A percentile compares a stretch with the other conserved stretches of the same genome.
These are phyloP conservation scores for Lytechinus pictus DNA, from an alignment of 35 echinoderm and acorn worm species.

Conservation along the genomic window DNA sequence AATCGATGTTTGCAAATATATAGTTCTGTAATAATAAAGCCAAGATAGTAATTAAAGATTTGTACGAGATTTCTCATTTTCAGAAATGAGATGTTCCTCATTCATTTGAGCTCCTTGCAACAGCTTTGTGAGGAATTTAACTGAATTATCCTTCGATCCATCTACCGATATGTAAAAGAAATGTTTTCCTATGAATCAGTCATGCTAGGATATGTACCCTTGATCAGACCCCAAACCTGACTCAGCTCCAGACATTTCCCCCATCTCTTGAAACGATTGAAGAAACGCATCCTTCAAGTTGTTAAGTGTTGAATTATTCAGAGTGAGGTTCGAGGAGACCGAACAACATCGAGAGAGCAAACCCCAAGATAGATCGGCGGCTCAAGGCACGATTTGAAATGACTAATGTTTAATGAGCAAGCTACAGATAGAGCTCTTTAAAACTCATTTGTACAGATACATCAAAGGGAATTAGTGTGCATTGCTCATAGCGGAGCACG, in stretches of 20 bases:
- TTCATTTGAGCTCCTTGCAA: not conserved
- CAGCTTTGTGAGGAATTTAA: not conserved
- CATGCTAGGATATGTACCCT: not conserved
- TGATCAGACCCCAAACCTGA: not conserved
- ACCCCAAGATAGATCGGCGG: not conserved
- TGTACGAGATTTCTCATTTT: not conserved
- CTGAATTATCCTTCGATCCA: not conserved
- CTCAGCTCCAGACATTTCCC: not conserved
- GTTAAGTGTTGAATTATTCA: not conserved
- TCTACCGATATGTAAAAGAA: not conserved
- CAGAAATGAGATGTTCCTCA: too few species aligned
- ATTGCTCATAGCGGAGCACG: not conserved
- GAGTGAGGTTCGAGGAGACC: not conserved
- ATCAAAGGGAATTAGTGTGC: not conserved
- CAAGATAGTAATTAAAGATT: not conserved
- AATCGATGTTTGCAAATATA: too few species aligned
- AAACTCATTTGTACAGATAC: not conserved
- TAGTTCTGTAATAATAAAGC: not conserved
- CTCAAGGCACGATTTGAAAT: not conserved
- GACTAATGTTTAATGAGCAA: not conserved
- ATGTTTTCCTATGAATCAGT: not conserved
- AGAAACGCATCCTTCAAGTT: constrained; percentile 1
- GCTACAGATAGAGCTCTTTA: not conserved
- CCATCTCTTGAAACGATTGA: not conserved
- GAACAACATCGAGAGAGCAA: not conserved